Evolutionary conservation across 2,888 invertebrate genomes (phyloP).

Genomic region (Apocheima hispidaria): DNA sequence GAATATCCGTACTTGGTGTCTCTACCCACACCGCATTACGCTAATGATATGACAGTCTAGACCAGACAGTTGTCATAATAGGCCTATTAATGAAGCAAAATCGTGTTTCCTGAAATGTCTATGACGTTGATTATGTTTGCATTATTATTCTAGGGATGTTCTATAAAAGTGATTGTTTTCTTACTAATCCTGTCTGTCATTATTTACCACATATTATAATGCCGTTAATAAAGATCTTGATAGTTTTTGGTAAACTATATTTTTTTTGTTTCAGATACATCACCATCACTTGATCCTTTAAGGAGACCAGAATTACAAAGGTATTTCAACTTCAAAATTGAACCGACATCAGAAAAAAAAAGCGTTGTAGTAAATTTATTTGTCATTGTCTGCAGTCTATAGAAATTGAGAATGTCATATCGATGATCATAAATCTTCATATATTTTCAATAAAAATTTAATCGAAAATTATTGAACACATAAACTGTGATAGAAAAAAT

Average conservation of each 20-base stretch:
- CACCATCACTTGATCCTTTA: conserved; percentile 64
- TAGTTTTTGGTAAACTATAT: conserved; percentile 29
- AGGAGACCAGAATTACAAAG: conserved; percentile 76
- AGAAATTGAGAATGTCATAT: conserved; percentile 54
- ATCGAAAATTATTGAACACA: conserved; percentile 44
- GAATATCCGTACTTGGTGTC: conserved; percentile 49
- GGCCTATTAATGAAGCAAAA: conserved; percentile 29
- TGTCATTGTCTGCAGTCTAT: conserved; percentile 55
- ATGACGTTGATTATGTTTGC: conserved; percentile 4
- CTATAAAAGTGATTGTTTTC: neutral
- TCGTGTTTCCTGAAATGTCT: conserved; percentile 39
- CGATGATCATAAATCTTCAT: conserved; percentile 63
- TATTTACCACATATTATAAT: neutral
- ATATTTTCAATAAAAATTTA: conserved; percentile 54
- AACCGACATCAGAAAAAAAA: neutral
- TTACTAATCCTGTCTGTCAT: neutral
- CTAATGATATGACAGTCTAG: conserved; percentile 46
- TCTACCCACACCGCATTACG: conserved; percentile 39
- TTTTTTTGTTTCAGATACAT: conserved; percentile 73
- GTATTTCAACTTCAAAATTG: conserved; percentile 49
- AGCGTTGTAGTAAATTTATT: conserved; percentile 39
- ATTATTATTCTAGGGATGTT: conserved; percentile 9
- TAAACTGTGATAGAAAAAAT: conserved; percentile 21
- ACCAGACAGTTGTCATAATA: conserved; percentile 37
- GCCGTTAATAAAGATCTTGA: neutral